Evolutionary conservation across 2,888 invertebrate species (phyloP).

Genomic region (Ectemnius cavifrons): DNA sequence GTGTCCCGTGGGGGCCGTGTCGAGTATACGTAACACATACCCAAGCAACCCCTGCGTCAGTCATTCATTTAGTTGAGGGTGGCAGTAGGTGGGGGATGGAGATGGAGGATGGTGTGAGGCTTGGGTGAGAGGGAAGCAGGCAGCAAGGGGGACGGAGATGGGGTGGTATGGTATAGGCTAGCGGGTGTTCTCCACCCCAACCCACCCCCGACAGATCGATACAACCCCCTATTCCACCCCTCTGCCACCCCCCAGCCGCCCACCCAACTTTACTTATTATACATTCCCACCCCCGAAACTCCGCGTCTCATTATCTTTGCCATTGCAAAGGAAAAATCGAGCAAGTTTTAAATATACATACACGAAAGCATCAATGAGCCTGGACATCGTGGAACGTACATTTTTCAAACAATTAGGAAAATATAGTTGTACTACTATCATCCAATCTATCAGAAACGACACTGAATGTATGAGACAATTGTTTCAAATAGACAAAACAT

Average conservation of each 20-base stretch:
- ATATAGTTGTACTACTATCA: too few species aligned
- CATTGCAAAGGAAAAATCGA: slow-evolving; percentile 70
- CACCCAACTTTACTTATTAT: slow-evolving; percentile 74
- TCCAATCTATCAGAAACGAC: too few species aligned
- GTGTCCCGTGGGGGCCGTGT: slow-evolving; percentile 45
- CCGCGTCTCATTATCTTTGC: slow-evolving; percentile 75
- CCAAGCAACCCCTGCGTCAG: slow-evolving; percentile 74
- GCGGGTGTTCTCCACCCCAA: slow-evolving; percentile 61
- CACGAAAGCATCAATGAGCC: slow-evolving; percentile 9
- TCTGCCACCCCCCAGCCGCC: slow-evolving; percentile 61
- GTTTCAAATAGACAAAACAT: too few species aligned
- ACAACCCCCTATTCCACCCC: slow-evolving; percentile 73
- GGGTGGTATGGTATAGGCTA: slow-evolving; percentile 70
- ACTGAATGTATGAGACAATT: too few species aligned
- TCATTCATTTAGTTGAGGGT: slow-evolving; percentile 78
- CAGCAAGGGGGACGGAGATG: slow-evolving; percentile 76
- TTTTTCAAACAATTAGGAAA: too few species aligned
- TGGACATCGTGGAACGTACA: not conserved
- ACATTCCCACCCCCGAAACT: slow-evolving; percentile 72
- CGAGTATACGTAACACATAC: slow-evolving; percentile 66
- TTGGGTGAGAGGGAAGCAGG: slow-evolving; percentile 77
- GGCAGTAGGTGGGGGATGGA: slow-evolving; percentile 81
- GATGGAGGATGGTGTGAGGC: slow-evolving; percentile 80
- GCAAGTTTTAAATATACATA: slow-evolving; percentile 42
- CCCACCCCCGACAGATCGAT: slow-evolving; percentile 74